Evolutionary conservation across 2,888 invertebrate genomes (phyloP).

Genomic region (Limnephilus auricula): DNA sequence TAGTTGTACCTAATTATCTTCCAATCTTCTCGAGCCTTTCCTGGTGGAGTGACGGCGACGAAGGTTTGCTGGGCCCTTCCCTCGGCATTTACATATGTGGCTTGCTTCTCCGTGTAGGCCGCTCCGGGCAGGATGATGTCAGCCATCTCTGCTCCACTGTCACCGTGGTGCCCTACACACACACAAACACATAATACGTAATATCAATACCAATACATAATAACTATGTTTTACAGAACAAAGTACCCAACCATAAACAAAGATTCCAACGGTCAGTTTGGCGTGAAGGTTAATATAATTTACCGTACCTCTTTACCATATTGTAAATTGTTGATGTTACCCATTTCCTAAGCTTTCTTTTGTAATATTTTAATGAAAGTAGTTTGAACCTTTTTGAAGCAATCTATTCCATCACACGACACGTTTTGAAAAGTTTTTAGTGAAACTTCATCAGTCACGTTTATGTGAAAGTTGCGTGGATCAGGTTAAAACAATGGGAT

Average conservation of each 20-base stretch:
- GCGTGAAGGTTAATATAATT: no score
- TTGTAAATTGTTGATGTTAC: not conserved
- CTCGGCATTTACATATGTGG: conserved; percentile 98
- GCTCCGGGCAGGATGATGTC: conserved; percentile 96
- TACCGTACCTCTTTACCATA: not conserved
- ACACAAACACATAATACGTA: conserved; percentile 59
- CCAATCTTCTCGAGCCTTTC: conserved; percentile 97
- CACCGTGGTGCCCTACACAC: conserved; percentile 93
- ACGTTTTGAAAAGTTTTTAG: no score
- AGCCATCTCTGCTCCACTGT: conserved; percentile 93
- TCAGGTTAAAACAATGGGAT: not conserved
- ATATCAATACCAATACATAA: not conserved
- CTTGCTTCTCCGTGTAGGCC: conserved; percentile 99
- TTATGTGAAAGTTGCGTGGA: no score
- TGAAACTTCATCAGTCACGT: no score
- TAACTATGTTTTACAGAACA: not conserved
- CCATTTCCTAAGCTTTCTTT: not conserved
- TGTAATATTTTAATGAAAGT: not conserved
- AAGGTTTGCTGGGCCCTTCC: conserved; percentile 96
- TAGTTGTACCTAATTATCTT: conserved; percentile 85
- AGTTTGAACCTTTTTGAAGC: not conserved
- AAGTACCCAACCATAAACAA: not conserved
- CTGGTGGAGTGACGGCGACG: conserved; percentile 93
- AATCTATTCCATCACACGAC: no score
- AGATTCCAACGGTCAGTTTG: not conserved